Percentiles rank a stretch among this genome's conserved stretches.
phyloP scores from a whole-genome alignment of 2,797 vertebrate genomes.

The Spheniscus humboldti region DNA sequence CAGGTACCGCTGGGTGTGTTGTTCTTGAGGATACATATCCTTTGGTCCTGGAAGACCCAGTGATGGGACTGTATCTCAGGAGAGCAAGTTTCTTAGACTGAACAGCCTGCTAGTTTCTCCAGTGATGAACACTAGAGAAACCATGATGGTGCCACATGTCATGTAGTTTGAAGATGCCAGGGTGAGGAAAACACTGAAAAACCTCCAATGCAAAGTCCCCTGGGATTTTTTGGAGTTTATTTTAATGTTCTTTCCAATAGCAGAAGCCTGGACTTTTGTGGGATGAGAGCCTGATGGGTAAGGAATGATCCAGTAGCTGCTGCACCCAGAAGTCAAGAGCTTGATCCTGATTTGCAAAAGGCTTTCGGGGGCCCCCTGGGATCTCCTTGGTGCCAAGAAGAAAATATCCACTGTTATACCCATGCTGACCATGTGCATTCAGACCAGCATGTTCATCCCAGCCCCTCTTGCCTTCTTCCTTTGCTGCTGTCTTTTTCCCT shows the following conservation, averaged over 20 bases:
- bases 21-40: neutral
- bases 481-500: neutral
- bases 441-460: neutral
- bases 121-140: neutral
- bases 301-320: neutral
- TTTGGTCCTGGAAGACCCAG: neutral
- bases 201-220: neutral
- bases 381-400: neutral
- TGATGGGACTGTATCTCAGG: neutral
- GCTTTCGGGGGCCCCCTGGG: neutral
- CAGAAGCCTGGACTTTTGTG: neutral
- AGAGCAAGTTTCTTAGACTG: neutral
- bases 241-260: neutral
- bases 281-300: neutral
- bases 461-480: neutral
- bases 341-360: neutral
- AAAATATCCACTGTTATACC: neutral
- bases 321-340: neutral
- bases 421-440: neutral
- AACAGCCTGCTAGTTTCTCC: neutral
- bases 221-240: neutral
- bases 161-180: neutral
- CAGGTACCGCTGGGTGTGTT: neutral
- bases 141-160: rapidly evolving
- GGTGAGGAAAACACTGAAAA: neutral